Conservation (phyloP, 2,113 vertebrate genomes). For the Thunnus thynnus region DNA sequence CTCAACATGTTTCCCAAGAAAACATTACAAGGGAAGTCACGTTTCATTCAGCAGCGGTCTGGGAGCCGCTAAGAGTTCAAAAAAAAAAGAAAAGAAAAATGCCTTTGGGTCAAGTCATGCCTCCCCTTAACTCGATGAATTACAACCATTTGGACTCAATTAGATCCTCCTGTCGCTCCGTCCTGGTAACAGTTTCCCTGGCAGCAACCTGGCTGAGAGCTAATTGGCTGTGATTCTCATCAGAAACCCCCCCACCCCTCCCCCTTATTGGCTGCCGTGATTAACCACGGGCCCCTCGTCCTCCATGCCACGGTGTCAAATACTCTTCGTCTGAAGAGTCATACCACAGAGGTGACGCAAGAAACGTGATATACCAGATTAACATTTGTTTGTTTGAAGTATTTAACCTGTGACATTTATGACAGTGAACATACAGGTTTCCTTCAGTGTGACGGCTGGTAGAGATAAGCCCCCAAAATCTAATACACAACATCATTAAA, state of each 20-base stretch:
- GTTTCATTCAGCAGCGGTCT: background rate
- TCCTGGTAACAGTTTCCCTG: slow-evolving; percentile 49
- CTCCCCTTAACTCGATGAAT: slow-evolving; percentile 31
- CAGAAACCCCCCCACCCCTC: background rate
- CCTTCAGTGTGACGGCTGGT: too few relatives aligned
- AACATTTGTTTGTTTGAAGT: background rate
- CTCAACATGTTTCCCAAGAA: background rate
- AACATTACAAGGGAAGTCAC: slow-evolving; percentile 3
- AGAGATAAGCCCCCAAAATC: too few relatives aligned
- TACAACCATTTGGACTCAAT: slow-evolving; percentile 64
- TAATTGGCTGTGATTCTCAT: slow-evolving; percentile 50
- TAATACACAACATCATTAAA: background rate
- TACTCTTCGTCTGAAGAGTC: background rate
- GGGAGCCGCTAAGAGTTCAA: background rate
- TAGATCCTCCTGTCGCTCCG: slow-evolving; percentile 13
- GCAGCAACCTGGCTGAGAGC: slow-evolving; percentile 29
- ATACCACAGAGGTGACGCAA: slow-evolving; percentile 29
- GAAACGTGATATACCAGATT: slow-evolving; percentile 3
- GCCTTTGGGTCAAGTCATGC: slow-evolving; percentile 10
- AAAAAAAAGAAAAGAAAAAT: background rate
- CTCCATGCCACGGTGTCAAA: slow-evolving; percentile 8
- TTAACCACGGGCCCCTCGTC: slow-evolving; percentile 5
- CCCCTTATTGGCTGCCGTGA: slow-evolving; percentile 18
- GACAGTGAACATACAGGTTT: too few relatives aligned
- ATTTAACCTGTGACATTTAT: slow-evolving; percentile 2